Conservation (phyloP, 2,113 vertebrate species). For the Mastomys natalensis region DNA sequence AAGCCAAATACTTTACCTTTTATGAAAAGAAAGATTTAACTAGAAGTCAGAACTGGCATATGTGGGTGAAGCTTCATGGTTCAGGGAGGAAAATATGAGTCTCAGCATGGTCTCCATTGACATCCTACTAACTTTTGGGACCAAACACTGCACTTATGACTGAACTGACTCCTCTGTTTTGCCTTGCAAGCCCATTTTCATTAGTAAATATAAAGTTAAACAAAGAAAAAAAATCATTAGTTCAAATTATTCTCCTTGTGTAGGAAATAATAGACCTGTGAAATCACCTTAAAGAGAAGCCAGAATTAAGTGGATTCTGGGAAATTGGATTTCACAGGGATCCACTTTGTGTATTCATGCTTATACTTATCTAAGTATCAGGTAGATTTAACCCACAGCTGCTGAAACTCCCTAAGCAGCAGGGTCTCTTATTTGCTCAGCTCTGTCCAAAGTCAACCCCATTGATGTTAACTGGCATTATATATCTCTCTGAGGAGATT, state of each 20-base stretch:
- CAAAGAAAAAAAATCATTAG: conserved; percentile 44
- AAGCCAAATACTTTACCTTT: neutral
- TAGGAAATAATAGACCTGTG: neutral
- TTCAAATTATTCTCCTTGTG: conserved; percentile 31
- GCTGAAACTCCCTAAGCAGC: neutral
- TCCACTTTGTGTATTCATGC: neutral
- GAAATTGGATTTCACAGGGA: conserved; percentile 32
- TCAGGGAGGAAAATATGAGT: neutral
- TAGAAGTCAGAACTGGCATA: neutral
- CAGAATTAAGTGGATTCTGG: neutral
- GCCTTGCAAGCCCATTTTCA: neutral
- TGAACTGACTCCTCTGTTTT: neutral
- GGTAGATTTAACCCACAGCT: neutral
- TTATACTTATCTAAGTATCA: neutral
- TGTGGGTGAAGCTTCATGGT: neutral
- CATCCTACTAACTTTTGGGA: neutral
- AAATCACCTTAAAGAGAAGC: neutral
- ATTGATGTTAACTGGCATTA: neutral
- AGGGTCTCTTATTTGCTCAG: neutral
- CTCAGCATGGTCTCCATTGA: neutral
- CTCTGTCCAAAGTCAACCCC: neutral
- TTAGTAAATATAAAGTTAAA: conserved; percentile 39
- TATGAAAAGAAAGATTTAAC: conserved; percentile 25
- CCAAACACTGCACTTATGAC: neutral
- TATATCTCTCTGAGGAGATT: neutral